A percentile compares a stretch with the other conserved stretches of the same genome.
Conservation (phyloP, 2,797 vertebrate species). For the Streptopelia turtur region DNA sequence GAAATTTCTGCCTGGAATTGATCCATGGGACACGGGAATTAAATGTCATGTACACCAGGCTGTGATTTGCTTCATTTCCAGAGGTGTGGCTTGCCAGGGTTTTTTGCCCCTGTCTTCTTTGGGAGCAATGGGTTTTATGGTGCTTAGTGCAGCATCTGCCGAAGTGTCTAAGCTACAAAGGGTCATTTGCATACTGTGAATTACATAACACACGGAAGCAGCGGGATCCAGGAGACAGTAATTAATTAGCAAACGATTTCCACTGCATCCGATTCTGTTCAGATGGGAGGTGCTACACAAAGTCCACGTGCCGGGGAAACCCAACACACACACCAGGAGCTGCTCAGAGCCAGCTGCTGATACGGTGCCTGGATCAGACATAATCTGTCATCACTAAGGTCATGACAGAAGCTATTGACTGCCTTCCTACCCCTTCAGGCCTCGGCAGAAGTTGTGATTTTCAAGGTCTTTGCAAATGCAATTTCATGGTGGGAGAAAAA, state of each 20-base stretch:
- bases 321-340: accelerated
- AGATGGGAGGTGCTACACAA: neutral
- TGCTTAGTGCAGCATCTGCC: neutral
- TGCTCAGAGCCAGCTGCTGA: neutral
- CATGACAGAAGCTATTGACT: neutral
- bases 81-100: accelerated
- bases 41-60: neutral
- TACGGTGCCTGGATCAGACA: neutral
- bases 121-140: neutral
- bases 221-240: neutral
- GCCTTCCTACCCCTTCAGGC: neutral
- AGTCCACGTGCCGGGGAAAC: neutral
- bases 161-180: neutral
- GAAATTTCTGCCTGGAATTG: slow-evolving; percentile 13
- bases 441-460: neutral
- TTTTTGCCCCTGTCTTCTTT: neutral
- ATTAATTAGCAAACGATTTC: neutral
- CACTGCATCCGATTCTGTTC: neutral
- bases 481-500: accelerated
- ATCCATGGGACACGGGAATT: neutral
- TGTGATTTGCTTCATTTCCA: neutral
- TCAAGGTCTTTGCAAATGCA: neutral
- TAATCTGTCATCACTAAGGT: neutral
- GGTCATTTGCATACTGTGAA: neutral
- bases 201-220: neutral